phyloP scores from a whole-genome alignment of 1,140 invertebrate genomes.

The Nixonia krombeini region DNA sequence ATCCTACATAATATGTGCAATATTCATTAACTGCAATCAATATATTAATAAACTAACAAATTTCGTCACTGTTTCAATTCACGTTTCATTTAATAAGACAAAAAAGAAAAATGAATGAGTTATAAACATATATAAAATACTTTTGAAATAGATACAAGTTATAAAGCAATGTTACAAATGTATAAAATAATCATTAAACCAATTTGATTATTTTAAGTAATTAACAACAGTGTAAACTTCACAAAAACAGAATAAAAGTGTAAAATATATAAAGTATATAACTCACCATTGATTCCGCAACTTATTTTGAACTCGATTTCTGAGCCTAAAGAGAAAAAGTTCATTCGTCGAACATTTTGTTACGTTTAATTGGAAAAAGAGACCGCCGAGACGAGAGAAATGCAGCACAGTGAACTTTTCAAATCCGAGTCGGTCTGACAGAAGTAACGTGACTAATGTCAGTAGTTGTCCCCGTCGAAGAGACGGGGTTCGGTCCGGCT shows the following conservation, averaged over 20 bases:
- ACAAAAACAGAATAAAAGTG: neutral
- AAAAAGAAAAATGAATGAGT: neutral
- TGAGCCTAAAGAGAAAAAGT: neutral
- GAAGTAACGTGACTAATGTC: slow-evolving; percentile 38
- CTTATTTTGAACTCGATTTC: neutral
- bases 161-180: no score
- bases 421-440: slow-evolving; percentile 34
- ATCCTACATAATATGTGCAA: slow-evolving; percentile 60
- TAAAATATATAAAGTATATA: no score
- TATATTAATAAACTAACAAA: neutral
- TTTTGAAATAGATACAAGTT: no score
- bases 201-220: no score
- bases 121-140: neutral
- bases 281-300: neutral
- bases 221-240: neutral
- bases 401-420: slow-evolving; percentile 16
- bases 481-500: slow-evolving; percentile 37
- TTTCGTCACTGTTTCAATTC: neutral
- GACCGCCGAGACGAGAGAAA: slow-evolving; percentile 11
- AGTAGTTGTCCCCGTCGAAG: slow-evolving; percentile 31
- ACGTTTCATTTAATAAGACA: neutral
- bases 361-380: neutral
- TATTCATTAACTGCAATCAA: neutral
- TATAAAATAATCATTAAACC: no score
- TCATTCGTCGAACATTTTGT: neutral